phyloP scores from a whole-genome alignment of 92 coral and sea anemone genomes.

The Phenganax stokvisi region DNA sequence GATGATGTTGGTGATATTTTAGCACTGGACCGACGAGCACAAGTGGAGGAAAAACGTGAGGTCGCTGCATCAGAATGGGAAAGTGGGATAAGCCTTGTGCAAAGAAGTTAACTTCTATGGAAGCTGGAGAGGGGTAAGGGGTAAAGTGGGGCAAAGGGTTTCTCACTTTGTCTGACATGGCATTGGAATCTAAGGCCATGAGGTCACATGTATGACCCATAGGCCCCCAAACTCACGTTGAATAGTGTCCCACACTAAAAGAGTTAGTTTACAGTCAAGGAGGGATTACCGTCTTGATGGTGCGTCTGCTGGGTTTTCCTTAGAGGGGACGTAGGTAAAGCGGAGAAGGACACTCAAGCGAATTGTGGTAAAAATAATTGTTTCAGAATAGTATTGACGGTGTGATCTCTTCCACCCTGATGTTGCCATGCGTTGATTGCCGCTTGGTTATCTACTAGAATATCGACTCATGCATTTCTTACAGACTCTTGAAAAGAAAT shows the following conservation, averaged over 20 bases:
- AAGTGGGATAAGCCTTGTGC: no score
- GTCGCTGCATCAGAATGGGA: conserved; percentile 44
- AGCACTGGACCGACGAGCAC: conserved; percentile 48
- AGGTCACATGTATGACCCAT: conserved; percentile 48
- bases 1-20: no score
- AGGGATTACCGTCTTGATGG: conserved; percentile 51
- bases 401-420: background rate
- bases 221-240: conserved; percentile 39
- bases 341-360: conserved; percentile 32
- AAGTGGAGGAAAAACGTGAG: no score
- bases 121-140: conserved; percentile 40
- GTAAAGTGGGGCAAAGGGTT: conserved; percentile 47
- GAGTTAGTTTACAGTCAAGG: conserved; percentile 40
- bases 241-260: conserved; percentile 33
- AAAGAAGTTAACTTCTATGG: conserved; percentile 46
- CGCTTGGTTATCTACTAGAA: background rate
- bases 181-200: conserved; percentile 55
- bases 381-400: background rate
- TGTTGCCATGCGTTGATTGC: background rate
- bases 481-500: background rate
- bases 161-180: conserved; percentile 34
- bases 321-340: conserved; percentile 42
- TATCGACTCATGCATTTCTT: background rate
- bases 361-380: conserved; percentile 2
- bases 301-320: conserved; percentile 50